phyloP scores from a whole-genome alignment of 1,140 invertebrate genomes.

The Melipona quadrifasciata region DNA sequence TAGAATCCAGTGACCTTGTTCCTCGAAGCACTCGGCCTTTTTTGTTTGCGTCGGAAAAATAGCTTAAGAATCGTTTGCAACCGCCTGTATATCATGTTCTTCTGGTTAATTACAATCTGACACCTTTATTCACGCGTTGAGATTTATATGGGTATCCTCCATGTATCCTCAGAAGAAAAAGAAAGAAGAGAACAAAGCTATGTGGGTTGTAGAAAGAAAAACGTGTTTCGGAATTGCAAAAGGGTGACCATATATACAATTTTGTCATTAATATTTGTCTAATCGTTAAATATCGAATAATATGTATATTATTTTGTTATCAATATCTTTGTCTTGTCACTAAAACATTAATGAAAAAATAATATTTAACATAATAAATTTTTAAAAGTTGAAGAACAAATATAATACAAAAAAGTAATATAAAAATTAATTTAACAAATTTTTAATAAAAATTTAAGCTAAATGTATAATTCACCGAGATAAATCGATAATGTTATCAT shows the following conservation, averaged over 20 bases:
- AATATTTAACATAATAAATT: background rate
- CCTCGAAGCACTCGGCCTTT: conserved; percentile 4
- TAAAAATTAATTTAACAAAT: background rate
- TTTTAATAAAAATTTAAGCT: too few relatives aligned
- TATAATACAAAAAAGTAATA: background rate
- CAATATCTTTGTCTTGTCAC: background rate
- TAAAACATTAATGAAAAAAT: background rate
- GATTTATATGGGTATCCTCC: conserved; percentile 10
- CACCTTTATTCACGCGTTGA: conserved; percentile 11
- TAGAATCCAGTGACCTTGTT: conserved; percentile 48
- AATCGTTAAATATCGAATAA: background rate
- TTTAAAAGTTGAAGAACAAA: background rate
- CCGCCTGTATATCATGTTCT: conserved; percentile 2
- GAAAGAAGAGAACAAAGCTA: conserved; percentile 24
- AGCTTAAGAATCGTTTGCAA: conserved; percentile 18
- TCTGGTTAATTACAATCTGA: conserved; percentile 33
- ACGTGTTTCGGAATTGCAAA: conserved; percentile 17
- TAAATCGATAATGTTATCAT: background rate
- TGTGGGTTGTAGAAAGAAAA: conserved; percentile 36
- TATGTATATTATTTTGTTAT: background rate
- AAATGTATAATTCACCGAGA: background rate
- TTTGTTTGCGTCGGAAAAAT: conserved; percentile 24
- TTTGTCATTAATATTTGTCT: background rate
- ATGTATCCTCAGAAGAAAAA: background rate
- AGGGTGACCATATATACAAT: conserved; percentile 1